Conservation (phyloP, 2,113 vertebrate genomes). For the Takifugu flavidus region DNA sequence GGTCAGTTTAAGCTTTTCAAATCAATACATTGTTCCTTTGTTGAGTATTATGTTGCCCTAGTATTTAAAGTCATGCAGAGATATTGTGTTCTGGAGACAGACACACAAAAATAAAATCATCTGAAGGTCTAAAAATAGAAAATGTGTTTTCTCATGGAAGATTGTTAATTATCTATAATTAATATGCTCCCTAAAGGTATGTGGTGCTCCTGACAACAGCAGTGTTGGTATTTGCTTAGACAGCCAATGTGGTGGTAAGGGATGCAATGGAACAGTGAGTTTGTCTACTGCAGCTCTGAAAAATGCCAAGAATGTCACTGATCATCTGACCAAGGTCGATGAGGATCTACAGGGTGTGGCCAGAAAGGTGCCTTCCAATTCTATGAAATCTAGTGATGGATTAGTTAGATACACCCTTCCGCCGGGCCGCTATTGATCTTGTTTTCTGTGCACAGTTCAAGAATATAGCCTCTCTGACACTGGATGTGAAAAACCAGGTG, state of each 20-base stretch:
- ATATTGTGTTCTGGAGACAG: too few relatives aligned
- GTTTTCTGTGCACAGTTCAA: constrained; percentile 63
- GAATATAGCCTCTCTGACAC: constrained; percentile 75
- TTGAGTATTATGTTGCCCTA: too few relatives aligned
- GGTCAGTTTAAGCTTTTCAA: constrained; percentile 35
- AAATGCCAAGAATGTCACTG: constrained; percentile 47
- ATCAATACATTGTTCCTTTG: too few relatives aligned
- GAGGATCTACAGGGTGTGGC: constrained; percentile 67
- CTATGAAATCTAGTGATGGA: background rate
- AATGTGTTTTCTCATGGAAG: too few relatives aligned
- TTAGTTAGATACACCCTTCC: too few relatives aligned
- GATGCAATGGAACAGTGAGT: constrained; percentile 76
- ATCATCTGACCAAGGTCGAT: constrained; percentile 63
- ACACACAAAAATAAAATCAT: too few relatives aligned
- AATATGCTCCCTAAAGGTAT: constrained; percentile 60
- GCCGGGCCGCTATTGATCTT: background rate
- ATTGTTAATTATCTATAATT: too few relatives aligned
- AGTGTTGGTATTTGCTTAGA: constrained; percentile 67
- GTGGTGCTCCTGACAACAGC: constrained; percentile 59
- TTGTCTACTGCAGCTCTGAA: constrained; percentile 63
- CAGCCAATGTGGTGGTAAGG: constrained; percentile 72
- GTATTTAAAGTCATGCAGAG: too few relatives aligned
- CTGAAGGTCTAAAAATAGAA: too few relatives aligned
- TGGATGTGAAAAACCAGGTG: constrained; percentile 70
- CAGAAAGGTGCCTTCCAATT: constrained; percentile 70